Conservation (phyloP, 2,113 vertebrate genomes). For the Tonatia bakeri region DNA sequence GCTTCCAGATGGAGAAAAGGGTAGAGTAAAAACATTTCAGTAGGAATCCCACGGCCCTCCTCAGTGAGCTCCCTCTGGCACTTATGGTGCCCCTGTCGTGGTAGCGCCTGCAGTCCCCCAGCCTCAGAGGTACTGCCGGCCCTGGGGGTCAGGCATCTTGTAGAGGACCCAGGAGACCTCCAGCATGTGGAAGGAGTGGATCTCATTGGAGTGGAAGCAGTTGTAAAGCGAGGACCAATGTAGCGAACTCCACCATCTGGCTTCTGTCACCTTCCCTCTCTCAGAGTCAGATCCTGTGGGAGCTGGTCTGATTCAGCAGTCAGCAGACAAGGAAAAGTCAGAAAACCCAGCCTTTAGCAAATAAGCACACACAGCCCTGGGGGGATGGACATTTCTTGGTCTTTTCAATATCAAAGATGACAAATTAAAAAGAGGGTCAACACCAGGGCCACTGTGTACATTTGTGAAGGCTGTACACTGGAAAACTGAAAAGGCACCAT, state of each 20-base stretch:
- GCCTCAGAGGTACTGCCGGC: conserved; percentile 80
- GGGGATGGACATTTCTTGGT: background rate
- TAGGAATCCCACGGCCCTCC: conserved; percentile 77
- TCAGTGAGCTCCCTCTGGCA: conserved; percentile 79
- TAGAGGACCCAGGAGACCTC: conserved; percentile 79
- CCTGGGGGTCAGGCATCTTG: conserved; percentile 71
- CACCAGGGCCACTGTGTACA: background rate
- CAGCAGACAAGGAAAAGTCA: background rate
- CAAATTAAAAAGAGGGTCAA: background rate
- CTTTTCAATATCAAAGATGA: background rate
- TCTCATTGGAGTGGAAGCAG: conserved; percentile 69
- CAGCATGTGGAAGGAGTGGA: conserved; percentile 77
- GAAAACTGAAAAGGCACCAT: background rate
- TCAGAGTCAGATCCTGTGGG: conserved; percentile 78
- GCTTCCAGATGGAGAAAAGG: conserved; percentile 14
- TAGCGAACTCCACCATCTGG: conserved; percentile 79
- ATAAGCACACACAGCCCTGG: too few relatives aligned
- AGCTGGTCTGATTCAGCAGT: conserved; percentile 8
- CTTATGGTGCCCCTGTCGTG: conserved; percentile 77
- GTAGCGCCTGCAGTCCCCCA: conserved; percentile 78
- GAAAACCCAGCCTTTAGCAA: background rate
- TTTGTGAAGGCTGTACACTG: background rate
- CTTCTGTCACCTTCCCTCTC: conserved; percentile 80
- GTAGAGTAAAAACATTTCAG: conserved; percentile 28
- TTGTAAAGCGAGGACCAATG: conserved; percentile 82